Base-by-base conservation (phyloP, 1,140 invertebrate species). In the Musca vetustissima region DNA sequence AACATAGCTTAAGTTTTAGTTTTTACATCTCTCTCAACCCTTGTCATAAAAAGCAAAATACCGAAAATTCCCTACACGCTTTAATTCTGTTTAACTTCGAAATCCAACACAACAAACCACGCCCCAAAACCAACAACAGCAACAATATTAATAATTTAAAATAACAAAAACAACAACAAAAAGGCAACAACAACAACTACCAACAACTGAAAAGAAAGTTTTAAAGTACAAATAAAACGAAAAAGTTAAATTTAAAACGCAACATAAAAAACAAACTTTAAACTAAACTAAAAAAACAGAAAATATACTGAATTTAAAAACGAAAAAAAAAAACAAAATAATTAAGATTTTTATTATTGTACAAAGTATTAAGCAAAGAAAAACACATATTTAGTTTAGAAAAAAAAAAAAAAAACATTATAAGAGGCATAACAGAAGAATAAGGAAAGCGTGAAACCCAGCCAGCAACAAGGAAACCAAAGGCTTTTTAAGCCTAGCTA, bases 191-290 rank as follows among this genome's bases (percentile, higher is more conserved):
- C 70, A 71, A 74, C 73, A 78, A 72, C 70, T 72, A 76, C 68
- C 69, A 73, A 71, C 73, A 76, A 77, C 72, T 75, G 76, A 77
- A 76, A 81, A 81, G 76, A 77, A 80, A 79, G 76, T 81, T 79
- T 76, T 73, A 79, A 81, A 81, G 77, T 81, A 80, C 79, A 81
- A 81, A 79, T 78, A 73, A 75, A 78, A 59, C 36, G 43, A 72
- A 66, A 73, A 68, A 74, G 71, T 64, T 24, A 68, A 61, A 69
- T 43, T 50, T 50, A 67, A 69, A 69, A 68, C 48, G 28, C 48
- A 70, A 70, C 66, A 64, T 55, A 47, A 79, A 76, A 75, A 75
- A 75, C 75, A 75, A 74, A 67, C 36, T 43, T 13, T 43, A 43
- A 43, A 6, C 11, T 9, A 43, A 43, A 43, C 4, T 8, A 28